Conservation (phyloP, 2,888 invertebrate genomes). For the Eristalinus sepulchralis region DNA sequence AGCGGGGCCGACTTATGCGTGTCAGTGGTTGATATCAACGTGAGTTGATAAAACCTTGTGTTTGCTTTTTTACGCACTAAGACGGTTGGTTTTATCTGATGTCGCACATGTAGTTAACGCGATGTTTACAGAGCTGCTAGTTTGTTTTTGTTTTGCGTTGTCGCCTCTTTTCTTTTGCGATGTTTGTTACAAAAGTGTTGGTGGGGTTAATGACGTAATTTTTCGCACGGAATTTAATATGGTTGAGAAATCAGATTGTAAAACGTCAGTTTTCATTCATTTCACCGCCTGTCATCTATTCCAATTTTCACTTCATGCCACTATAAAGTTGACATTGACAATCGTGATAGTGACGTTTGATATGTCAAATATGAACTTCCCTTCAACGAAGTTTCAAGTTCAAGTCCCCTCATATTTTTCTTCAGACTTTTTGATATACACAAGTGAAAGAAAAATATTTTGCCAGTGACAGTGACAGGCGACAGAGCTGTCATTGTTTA, state of each 20-base stretch:
- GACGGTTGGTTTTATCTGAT: not conserved
- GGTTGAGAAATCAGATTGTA: not conserved
- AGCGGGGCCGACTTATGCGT: not conserved
- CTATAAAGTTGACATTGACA: too few relatives aligned
- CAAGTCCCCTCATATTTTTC: not conserved
- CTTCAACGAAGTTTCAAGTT: not conserved
- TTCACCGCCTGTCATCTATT: not conserved
- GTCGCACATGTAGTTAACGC: not conserved
- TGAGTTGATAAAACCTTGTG: not conserved
- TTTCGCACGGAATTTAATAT: too few relatives aligned
- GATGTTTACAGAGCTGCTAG: not conserved
- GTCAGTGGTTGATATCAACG: not conserved
- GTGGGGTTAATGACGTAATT: not conserved
- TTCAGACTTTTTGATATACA: not conserved
- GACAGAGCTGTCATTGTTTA: not conserved
- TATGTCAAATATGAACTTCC: not conserved
- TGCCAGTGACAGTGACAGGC: not conserved
- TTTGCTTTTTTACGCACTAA: not conserved
- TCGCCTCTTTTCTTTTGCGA: not conserved
- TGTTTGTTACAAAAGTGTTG: not conserved
- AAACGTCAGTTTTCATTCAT: not conserved
- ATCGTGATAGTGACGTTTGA: not conserved
- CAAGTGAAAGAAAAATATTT: not conserved
- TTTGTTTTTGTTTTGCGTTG: not conserved
- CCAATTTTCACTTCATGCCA: too few relatives aligned